Evolutionary conservation across 2,113 vertebrate species (phyloP).

Genomic region (Prolemur simus): DNA sequence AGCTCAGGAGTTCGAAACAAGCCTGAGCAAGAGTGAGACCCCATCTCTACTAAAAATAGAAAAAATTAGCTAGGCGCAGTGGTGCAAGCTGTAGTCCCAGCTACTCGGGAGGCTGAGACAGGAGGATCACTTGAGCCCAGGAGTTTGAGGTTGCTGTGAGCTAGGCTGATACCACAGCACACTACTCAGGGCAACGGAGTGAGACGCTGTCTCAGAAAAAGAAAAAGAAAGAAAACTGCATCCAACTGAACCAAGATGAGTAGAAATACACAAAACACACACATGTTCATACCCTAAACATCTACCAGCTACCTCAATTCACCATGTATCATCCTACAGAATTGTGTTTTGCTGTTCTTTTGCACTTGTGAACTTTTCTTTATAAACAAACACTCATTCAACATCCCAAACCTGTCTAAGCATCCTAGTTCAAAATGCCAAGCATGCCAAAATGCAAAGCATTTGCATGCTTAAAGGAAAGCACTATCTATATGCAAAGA

Average conservation of each 20-base stretch:
- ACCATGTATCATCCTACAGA: background rate
- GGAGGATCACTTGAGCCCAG: too few species aligned
- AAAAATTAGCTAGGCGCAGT: too few species aligned
- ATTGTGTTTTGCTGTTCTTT: background rate
- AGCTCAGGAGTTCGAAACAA: too few species aligned
- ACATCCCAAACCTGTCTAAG: background rate
- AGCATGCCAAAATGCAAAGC: background rate
- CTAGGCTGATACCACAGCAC: too few species aligned
- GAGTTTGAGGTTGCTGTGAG: too few species aligned
- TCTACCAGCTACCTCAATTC: background rate
- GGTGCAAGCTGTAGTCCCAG: too few species aligned
- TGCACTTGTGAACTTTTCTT: background rate
- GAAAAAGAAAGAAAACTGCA: background rate
- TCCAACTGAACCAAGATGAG: background rate
- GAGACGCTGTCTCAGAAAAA: too few species aligned
- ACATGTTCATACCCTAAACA: background rate
- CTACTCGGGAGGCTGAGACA: too few species aligned
- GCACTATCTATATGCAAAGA: background rate
- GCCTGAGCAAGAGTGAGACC: too few species aligned
- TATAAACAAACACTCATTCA: background rate
- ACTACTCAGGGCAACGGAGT: too few species aligned
- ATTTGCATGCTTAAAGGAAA: background rate
- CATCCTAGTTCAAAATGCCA: background rate
- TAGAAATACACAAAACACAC: background rate
- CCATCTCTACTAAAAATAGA: too few species aligned